Evolutionary conservation across 2,797 vertebrate genomes (phyloP), one percentile per base, ranked within the genome.

Genomic region (Pseudotriccus pelzelni): DNA sequence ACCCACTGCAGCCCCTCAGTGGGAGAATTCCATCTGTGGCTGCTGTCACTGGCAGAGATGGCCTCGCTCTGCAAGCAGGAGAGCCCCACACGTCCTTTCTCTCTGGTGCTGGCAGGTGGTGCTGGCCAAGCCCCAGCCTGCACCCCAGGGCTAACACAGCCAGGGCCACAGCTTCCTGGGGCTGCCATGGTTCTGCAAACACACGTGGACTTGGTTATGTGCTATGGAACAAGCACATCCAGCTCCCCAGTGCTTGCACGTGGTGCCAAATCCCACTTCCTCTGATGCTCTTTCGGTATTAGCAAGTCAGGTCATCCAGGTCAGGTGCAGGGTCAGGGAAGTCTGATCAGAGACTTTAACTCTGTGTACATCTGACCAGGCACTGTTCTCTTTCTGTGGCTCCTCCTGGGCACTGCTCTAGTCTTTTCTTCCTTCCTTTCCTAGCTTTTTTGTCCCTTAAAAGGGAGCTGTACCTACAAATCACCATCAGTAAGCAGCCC

Each of bases 201-300:
- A 74, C 44, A 17, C 13, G 2, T 14, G 41, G 81, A 20, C 70
- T 73, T 34, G 55, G 58, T 39, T 27, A 2, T 59, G 63, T 28
- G 18, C 55, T 32, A 2, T 11, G 63, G 70, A 52, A 44, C 0
- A 4, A 82, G 60, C 1, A 8, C 30, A 37, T 44, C 56, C 12
- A 23, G 64, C 49, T 92, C 78, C n/a, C 47, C 7, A 7, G 13
- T 1, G 5, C 68, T 36, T 36, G 34, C 76, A 68, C 78, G 24
- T 0, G 0, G 39, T 74, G 68, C 83, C 89, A 93, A 43, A 84
- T 85, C 58, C 66, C 69, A 60, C 94, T 94, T 97, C 96, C 93
- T 62, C 93, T n/a, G 53, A 9, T 21, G 56, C n/a, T 83, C 87
- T 96, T 94, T 96, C 93, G 43, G 46, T 92, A 85, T 97, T 67